A percentile compares a stretch with the other conserved stretches of the same genome.
Evolutionary conservation across 2,113 vertebrate genomes (phyloP).

Genomic region (Butorides virescens): DNA sequence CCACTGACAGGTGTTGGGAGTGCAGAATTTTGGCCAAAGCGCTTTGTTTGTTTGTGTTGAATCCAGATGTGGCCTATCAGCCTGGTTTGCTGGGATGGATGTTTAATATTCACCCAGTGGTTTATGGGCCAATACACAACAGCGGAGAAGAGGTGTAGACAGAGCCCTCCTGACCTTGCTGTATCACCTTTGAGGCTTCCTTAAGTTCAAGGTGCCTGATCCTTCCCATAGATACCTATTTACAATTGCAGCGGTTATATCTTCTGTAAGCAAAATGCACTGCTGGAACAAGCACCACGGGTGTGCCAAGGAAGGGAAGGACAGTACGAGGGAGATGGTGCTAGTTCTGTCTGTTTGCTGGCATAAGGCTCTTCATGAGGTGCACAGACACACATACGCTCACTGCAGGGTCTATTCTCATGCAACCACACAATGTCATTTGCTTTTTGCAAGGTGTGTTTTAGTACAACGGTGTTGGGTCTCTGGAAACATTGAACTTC

Average conservation of each 20-base stretch:
- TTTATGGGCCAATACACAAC: not conserved
- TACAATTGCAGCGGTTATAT: not conserved
- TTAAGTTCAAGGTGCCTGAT: not conserved
- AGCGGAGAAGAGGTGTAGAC: not conserved
- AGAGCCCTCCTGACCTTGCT: not conserved
- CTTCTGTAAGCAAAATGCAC: not conserved
- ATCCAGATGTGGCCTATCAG: not conserved
- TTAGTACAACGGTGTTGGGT: not conserved
- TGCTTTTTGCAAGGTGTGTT: not conserved
- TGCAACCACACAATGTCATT: accelerated
- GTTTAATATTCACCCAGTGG: not conserved
- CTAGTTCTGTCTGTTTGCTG: not conserved
- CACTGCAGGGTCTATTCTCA: not conserved
- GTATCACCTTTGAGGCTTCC: not conserved
- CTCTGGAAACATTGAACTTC: not conserved
- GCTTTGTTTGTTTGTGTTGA: not conserved
- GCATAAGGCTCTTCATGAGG: not conserved
- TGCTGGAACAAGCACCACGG: not conserved
- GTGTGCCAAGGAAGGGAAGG: not conserved
- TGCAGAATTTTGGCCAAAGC: not conserved
- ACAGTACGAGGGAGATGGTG: no score
- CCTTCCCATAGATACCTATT: not conserved
- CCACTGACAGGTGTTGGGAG: not conserved
- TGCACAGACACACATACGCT: not conserved
- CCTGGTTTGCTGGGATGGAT: not conserved